Evolutionary conservation across 1,140 invertebrate species (phyloP).

Genomic region (Drosophila virilis): DNA sequence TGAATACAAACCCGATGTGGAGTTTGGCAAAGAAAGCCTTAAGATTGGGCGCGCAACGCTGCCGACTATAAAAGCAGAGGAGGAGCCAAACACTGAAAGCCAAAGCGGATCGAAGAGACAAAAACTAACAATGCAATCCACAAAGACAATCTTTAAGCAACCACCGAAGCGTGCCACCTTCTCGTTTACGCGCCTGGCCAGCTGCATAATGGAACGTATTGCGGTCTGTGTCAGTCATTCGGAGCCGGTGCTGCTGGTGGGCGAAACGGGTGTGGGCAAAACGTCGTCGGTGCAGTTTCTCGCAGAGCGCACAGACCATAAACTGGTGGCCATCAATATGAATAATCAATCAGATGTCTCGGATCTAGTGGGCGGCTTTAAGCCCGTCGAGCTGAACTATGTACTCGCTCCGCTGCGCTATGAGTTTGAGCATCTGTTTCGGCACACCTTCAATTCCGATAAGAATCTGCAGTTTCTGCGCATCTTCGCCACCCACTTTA

Average conservation of each 20-base stretch:
- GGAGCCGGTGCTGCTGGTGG: constrained; percentile 97
- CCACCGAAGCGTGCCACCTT: constrained; percentile 86
- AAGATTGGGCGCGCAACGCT: constrained; percentile 87
- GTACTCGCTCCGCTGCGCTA: constrained; percentile 91
- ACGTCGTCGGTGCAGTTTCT: constrained; percentile 98
- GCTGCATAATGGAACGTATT: constrained; percentile 94
- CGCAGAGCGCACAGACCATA: constrained; percentile 92
- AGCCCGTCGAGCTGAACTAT: constrained; percentile 96
- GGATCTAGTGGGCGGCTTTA: constrained; percentile 98
- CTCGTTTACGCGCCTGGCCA: constrained; percentile 92
- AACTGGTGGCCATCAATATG: constrained; percentile 98
- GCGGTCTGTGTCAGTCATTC: constrained; percentile 91
- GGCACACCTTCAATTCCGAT: constrained; percentile 90
- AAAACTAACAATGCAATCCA: constrained; percentile 48
- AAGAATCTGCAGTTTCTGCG: constrained; percentile 94
- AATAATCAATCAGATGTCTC: constrained; percentile 99
- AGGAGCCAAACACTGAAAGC: constrained; percentile 6
- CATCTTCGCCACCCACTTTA: constrained; percentile 91
- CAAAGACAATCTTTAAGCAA: constrained; percentile 32
- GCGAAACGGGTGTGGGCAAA: constrained; percentile 99
- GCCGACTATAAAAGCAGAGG: constrained; percentile 58
- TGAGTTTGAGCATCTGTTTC: constrained; percentile 94
- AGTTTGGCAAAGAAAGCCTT: constrained; percentile 81
- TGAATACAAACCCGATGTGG: constrained; percentile 91
- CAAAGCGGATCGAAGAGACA: constrained; percentile 52